phyloP scores from a whole-genome alignment of 2,113 vertebrate genomes.

The Halichoerus grypus region DNA sequence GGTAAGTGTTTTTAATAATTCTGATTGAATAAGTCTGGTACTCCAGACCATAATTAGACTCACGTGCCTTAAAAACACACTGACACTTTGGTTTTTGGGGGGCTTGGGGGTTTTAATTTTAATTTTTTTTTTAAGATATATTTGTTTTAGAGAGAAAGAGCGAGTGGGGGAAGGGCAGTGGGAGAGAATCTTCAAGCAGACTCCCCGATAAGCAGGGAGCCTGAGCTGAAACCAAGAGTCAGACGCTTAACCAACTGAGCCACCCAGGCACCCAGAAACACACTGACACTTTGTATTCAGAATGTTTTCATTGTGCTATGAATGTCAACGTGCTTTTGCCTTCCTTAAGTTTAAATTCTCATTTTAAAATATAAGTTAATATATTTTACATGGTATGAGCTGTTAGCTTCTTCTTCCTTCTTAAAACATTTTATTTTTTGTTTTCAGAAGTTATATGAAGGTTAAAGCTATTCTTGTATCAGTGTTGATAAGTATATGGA shows the following conservation, averaged over 20 bases:
- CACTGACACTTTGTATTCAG: background rate
- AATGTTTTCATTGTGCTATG: background rate
- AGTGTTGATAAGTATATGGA: background rate
- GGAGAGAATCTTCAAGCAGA: background rate
- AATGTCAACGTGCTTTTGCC: background rate
- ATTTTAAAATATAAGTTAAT: background rate
- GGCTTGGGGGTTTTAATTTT: background rate
- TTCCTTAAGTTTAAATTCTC: conserved; percentile 7
- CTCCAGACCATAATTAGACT: background rate
- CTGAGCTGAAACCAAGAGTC: background rate
- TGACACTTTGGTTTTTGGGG: background rate
- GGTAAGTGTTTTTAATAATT: conserved; percentile 88
- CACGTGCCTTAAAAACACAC: conserved; percentile 4
- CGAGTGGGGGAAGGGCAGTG: background rate
- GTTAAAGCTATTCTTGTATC: conserved; percentile 34
- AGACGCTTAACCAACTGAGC: background rate
- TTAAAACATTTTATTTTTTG: conserved; percentile 48
- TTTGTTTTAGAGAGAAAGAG: background rate
- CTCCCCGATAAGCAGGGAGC: background rate
- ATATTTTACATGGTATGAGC: conserved; percentile 7
- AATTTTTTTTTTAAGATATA: background rate
- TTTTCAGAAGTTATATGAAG: conserved; percentile 9
- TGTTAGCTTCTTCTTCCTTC: conserved; percentile 22
- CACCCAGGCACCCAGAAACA: background rate
- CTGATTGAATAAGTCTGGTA: background rate